These are phyloP conservation scores for Pelobates cultripes DNA, from an alignment of 2,797 vertebrate species.

Conservation along the genomic window DNA sequence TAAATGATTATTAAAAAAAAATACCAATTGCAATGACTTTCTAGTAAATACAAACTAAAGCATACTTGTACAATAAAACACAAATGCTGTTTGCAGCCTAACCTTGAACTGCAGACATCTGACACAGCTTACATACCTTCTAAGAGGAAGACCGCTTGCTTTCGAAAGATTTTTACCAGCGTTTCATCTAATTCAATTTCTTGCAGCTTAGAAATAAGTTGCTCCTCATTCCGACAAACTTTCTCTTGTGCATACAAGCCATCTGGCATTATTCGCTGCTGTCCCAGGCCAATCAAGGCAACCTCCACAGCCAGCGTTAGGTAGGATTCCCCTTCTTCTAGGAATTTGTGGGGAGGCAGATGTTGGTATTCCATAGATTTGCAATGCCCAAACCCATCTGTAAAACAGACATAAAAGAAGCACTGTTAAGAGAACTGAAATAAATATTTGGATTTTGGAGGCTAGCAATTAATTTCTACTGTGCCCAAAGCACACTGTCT, in stretches of 20 bases:
- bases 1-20: too few species aligned
- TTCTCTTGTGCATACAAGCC: conserved; percentile 96
- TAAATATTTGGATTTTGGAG: too few species aligned
- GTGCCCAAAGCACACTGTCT: too few species aligned
- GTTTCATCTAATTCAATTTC: conserved; percentile 86
- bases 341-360: conserved; percentile 83
- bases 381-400: conserved; percentile 84
- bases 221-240: conserved; percentile 92
- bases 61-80: too few species aligned
- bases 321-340: conserved; percentile 90
- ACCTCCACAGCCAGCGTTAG: conserved; percentile 88
- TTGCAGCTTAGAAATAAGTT: conserved; percentile 90
- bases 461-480: too few species aligned
- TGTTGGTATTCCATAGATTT: conserved; percentile 85
- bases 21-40: too few species aligned
- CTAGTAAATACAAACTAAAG: too few species aligned
- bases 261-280: conserved; percentile 94
- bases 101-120: too few species aligned
- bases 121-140: conserved; percentile 78
- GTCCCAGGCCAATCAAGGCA: conserved; percentile 88
- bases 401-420: conserved; percentile 24
- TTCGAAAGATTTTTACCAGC: conserved; percentile 91
- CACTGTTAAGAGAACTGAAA: neutral
- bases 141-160: conserved; percentile 90
- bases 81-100: too few species aligned